A percentile compares a stretch with the other conserved stretches of the same genome.
These are phyloP conservation scores for Leptarthrus brevirostris DNA, from an alignment of 2,888 invertebrate species.

Conservation along the genomic window DNA sequence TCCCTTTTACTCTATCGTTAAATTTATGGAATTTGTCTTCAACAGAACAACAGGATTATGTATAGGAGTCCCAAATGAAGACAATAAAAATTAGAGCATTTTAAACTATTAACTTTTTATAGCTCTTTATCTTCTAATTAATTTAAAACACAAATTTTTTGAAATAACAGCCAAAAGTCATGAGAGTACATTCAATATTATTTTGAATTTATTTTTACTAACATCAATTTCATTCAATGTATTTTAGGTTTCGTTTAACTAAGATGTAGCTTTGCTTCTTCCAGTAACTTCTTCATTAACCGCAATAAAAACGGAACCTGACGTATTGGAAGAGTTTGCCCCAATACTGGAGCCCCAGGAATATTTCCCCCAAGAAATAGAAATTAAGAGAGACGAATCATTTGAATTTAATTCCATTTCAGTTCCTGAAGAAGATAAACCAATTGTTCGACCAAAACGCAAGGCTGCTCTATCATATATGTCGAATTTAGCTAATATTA, in stretches of 20 bases:
- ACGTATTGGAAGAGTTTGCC: background rate
- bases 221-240: background rate
- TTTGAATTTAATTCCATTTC: background rate
- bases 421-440: background rate
- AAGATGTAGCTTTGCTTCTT: conserved; percentile 35
- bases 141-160: too few relatives aligned
- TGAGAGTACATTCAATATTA: background rate
- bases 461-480: conserved; percentile 14
- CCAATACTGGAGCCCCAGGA: background rate
- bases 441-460: conserved; percentile 9
- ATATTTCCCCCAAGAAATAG: background rate
- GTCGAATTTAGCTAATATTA: background rate
- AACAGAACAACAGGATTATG: too few relatives aligned
- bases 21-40: too few relatives aligned
- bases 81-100: too few relatives aligned
- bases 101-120: too few relatives aligned
- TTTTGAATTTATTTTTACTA: background rate
- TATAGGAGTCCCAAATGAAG: too few relatives aligned
- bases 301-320: conserved; percentile 13
- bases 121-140: too few relatives aligned
- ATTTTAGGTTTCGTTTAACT: conserved; percentile 27
- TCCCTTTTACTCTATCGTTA: too few relatives aligned
- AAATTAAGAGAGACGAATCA: background rate
- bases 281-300: conserved; percentile 13
- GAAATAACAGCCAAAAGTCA: too few relatives aligned